Evolutionary conservation across 2,113 vertebrate genomes (phyloP).

Genomic region (Lepidothrix coronata): DNA sequence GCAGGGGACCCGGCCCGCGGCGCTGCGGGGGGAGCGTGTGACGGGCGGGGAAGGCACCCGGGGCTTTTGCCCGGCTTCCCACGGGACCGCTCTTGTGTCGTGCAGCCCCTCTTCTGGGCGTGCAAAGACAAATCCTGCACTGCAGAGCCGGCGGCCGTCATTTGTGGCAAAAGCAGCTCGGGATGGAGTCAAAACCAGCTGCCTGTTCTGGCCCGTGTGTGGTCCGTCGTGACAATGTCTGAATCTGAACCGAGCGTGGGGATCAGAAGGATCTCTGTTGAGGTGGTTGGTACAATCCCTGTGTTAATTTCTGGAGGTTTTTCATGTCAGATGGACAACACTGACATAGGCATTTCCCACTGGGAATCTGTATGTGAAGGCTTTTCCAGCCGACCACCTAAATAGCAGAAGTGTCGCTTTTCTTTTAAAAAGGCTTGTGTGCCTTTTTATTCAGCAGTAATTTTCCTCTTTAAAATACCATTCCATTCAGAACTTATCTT

Average conservation of each 20-base stretch:
- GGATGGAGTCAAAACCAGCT: neutral
- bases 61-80: neutral
- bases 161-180: neutral
- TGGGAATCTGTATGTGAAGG: neutral
- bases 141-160: fast-evolving
- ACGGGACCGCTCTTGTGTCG: fast-evolving
- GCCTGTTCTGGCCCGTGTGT: neutral
- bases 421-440: neutral
- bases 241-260: neutral
- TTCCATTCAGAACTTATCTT: neutral
- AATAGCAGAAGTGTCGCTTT: neutral
- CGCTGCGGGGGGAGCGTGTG: neutral
- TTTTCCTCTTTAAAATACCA: neutral
- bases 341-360: neutral
- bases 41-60: fast-evolving
- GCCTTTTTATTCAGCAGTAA: neutral
- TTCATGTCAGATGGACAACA: neutral
- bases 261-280: neutral
- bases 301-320: neutral
- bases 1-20: neutral
- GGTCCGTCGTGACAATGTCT: neutral
- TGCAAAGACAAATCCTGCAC: neutral
- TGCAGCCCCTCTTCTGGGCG: fast-evolving
- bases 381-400: neutral
- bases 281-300: too few relatives aligned